Evolutionary conservation across 2,113 vertebrate genomes (phyloP).

Genomic region (Leuciscus idus): DNA sequence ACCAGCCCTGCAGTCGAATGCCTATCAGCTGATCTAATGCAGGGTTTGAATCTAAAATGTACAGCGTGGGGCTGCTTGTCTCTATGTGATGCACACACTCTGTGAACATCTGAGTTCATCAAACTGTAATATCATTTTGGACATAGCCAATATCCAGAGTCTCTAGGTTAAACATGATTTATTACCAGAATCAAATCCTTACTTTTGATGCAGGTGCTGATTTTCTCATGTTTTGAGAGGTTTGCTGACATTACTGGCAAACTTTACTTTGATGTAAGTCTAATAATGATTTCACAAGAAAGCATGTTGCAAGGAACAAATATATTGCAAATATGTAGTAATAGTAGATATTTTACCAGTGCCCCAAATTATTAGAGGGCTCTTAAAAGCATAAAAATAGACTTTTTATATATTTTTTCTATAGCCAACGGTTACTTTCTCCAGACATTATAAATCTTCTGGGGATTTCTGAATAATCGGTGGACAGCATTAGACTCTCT

Average conservation of each 20-base stretch:
- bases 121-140: background rate
- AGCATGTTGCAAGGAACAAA: background rate
- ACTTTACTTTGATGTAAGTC: background rate
- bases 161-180: background rate
- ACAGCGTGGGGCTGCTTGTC: background rate
- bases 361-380: background rate
- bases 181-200: background rate
- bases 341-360: background rate
- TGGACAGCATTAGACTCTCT: background rate
- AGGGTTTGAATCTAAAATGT: background rate
- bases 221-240: background rate
- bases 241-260: background rate
- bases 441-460: background rate
- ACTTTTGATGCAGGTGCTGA: background rate
- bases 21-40: slow-evolving; percentile 13
- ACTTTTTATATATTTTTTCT: background rate
- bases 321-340: background rate
- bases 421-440: background rate
- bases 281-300: background rate
- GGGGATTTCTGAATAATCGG: background rate
- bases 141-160: background rate
- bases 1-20: slow-evolving; percentile 17
- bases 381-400: background rate
- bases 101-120: slow-evolving; percentile 12
- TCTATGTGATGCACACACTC: background rate